Conservation (phyloP, 2,113 vertebrate species). For the Pterocles burchelli region DNA sequence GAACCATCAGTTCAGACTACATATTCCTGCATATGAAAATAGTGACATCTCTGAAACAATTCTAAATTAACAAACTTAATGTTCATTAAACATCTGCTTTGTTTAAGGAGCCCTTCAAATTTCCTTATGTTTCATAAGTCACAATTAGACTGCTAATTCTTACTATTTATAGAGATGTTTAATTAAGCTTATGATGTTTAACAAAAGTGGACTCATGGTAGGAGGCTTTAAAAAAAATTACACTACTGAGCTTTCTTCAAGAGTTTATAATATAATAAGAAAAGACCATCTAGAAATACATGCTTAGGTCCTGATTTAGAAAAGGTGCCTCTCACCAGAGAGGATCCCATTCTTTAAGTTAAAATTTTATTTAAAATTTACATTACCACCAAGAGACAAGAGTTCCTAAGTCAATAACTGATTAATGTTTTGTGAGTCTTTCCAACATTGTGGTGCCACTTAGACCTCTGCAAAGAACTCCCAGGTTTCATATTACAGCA, state of each 20-base stretch:
- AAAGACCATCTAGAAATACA: not conserved
- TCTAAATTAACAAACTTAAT: not conserved
- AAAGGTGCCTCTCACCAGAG: not conserved
- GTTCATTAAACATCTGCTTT: not conserved
- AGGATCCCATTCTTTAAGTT: not conserved
- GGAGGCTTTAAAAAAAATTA: not conserved
- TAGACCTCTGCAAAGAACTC: not conserved
- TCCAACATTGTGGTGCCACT: not conserved
- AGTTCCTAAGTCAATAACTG: not conserved
- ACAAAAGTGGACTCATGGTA: not conserved
- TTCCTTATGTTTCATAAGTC: not conserved
- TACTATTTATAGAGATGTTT: not conserved
- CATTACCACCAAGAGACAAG: not conserved
- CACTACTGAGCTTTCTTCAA: not conserved
- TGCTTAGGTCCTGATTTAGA: not conserved
- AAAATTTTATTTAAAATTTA: not conserved
- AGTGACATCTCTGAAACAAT: not conserved
- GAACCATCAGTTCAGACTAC: not conserved
- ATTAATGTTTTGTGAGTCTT: not conserved
- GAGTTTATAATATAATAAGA: not conserved
- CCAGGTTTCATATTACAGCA: not conserved
- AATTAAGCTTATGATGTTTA: not conserved
- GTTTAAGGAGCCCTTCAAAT: not conserved
- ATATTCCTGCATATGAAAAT: not conserved
- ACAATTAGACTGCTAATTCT: not conserved